Evolutionary conservation across 2,888 invertebrate genomes (phyloP), one percentile per base, ranked within the genome.

Genomic region (Agrypnus murinus): DNA sequence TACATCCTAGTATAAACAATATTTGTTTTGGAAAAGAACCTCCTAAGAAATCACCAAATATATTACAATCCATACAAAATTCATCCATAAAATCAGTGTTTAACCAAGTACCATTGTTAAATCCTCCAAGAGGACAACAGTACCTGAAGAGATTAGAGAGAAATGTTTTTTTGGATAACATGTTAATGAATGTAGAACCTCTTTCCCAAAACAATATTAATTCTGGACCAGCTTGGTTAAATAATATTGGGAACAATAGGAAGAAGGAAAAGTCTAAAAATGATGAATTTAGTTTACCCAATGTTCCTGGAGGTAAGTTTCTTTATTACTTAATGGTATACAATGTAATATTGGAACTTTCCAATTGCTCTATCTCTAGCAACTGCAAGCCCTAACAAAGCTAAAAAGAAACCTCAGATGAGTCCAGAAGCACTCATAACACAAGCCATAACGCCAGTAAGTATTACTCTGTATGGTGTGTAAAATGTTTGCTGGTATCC

Each of bases 281-380:
- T 65, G 87, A 87, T 1, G 89, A 90, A 70, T 87, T 91, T 69
- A 88, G 87, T 0, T 82, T 91, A 72, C 91, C 91, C 0, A 89
- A 89, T 78, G 87, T 91, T 19, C 89, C 90, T 5, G 91, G 91
- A 84, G 90, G 90, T 89, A 84, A 80, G 75, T 55, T 31, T 31
- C 19, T n/a, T n/a, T n/a, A n/a, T n/a, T n/a, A n/a, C n/a, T n/a
- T n/a, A 17, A 10, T 32, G 2, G 31, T 12, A 14, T 34, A 58
- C n/a, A n/a, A n/a, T n/a, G n/a, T n/a, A n/a, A n/a, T n/a, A 36
- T 10, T 15, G 10, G 10, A 3, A 15, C 40, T 2, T 36, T 58
- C 14, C 10, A 58, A 40, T 17, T 17, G 10, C 15, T 25, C 36
- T 60, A 31, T 38, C 53, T 53, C 38, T 19, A 64, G 64, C 53